Percentiles rank a stretch among this genome's conserved stretches.
phyloP scores from a whole-genome alignment of 1,140 invertebrate species.

The Aphaenogaster floridana region DNA sequence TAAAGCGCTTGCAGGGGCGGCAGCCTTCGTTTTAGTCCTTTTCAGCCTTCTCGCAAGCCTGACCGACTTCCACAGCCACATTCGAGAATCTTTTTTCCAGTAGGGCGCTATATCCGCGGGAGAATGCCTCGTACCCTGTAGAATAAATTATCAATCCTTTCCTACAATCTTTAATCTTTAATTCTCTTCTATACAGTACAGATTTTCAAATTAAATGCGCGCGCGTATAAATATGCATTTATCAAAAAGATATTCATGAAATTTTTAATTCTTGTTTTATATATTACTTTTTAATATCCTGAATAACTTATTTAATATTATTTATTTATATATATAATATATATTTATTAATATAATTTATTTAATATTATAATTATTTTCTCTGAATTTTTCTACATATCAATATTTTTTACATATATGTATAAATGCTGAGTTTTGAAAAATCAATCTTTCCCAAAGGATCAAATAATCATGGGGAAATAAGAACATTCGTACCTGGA shows the following conservation, averaged over 20 bases:
- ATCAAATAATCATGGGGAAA: neutral
- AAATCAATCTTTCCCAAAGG: neutral
- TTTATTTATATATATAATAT: neutral
- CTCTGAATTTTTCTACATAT: neutral
- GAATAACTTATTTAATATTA: neutral
- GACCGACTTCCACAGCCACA: constrained; percentile 89
- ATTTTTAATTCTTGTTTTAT: neutral
- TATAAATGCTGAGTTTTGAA: neutral
- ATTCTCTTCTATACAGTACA: neutral
- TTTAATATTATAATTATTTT: neutral
- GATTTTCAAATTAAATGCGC: neutral
- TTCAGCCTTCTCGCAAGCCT: constrained; percentile 70
- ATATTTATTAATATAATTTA: too few relatives aligned
- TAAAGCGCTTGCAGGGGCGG: neutral
- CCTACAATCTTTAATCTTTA: neutral
- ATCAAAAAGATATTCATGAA: constrained; percentile 10
- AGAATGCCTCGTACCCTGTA: constrained; percentile 83
- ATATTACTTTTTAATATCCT: neutral
- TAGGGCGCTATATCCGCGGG: constrained; percentile 85
- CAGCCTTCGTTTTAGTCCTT: constrained; percentile 66
- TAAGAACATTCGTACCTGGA: constrained; percentile 77
- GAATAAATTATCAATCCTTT: constrained; percentile 40
- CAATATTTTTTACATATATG: neutral
- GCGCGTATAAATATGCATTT: neutral
- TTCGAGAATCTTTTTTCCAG: constrained; percentile 91